Base-by-base conservation (phyloP, 2,113 vertebrate genomes). In the rat (Rattus norvegicus) region DNA sequence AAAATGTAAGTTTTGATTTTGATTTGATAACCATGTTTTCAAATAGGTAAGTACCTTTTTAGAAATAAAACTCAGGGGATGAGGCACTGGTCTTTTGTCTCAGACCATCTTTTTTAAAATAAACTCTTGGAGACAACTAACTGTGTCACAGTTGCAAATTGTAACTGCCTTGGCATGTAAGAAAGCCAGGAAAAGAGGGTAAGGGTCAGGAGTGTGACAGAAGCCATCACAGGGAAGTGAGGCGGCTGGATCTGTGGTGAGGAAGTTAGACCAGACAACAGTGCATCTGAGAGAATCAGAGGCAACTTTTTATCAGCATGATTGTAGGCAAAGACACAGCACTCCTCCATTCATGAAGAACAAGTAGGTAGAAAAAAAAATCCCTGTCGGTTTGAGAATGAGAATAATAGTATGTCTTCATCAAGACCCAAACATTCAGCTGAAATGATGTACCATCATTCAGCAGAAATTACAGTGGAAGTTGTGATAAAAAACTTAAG, bases 391-490 rank as follows among this genome's bases (percentile, higher is more conserved):
- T 11, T 61, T 59, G 88, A 89, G 56, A n/a, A 69, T 69, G 87
- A 47, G 39, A 91, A 85, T 24, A 77, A 75, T 1, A 88, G 26
- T 17, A 14, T 12, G 9, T 65, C 39, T 83, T 86, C 67, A 7
- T 33, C 24, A 86, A 65, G 81, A 77, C 28, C 39, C n/a, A 61
- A 39, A 70, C 54, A 59, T 20, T 85, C 76, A 91, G 88, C 24
- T 59, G 36, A 96, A 85, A 72, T 47, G 67, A 69, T 69, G 83
- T 36, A 24, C 20, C n/a, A n/a, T 81, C 2, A 28, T 20, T 85
- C 76, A 91, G 85, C 30, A 76, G 36, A 96, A 88, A 72, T 52
- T 39, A 81, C 72, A 94, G 54, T 70, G 69, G 92, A 92, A 80
- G 22, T 54, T 76, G 81, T 52, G 90, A 91, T 77, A 88, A 96